These are phyloP conservation scores for Theretra japonica DNA, from an alignment of 2,888 invertebrate genomes.

Conservation along the genomic window DNA sequence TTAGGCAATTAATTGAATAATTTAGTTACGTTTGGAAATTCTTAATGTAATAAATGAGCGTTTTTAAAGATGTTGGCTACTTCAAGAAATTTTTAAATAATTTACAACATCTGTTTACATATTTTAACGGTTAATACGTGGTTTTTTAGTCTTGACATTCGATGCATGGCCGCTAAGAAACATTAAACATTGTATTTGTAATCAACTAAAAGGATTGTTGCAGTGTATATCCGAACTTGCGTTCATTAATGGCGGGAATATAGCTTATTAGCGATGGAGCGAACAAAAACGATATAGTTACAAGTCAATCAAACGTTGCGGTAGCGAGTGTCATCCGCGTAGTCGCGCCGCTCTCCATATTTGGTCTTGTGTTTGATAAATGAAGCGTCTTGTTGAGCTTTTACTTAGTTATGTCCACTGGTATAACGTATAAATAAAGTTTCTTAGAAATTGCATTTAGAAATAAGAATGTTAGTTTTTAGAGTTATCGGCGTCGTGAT, in stretches of 20 bases:
- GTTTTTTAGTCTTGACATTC: conserved; percentile 4
- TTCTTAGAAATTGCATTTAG: conserved; percentile 34
- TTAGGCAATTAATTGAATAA: too few relatives aligned
- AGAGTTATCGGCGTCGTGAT: conserved; percentile 13
- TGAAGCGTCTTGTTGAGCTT: conserved; percentile 38
- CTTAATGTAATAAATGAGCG: not conserved
- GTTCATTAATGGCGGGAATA: conserved; percentile 36
- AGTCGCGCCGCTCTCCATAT: conserved; percentile 70
- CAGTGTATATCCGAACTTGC: conserved; percentile 27
- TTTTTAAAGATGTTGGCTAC: not conserved
- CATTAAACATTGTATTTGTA: conserved; percentile 17
- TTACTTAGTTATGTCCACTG: conserved; percentile 43
- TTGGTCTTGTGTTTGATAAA: conserved; percentile 61
- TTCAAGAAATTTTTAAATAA: not conserved
- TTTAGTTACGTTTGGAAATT: too few relatives aligned
- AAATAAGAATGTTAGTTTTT: conserved; percentile 24
- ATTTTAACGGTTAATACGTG: not conserved
- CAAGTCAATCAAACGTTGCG: conserved; percentile 74
- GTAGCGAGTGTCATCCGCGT: conserved; percentile 55
- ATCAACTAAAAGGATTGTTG: conserved; percentile 21
- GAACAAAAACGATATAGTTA: conserved; percentile 52
- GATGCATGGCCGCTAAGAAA: conserved; percentile 11
- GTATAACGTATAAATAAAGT: conserved; percentile 49
- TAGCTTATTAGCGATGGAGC: conserved; percentile 35
- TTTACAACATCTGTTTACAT: not conserved